phyloP scores from a whole-genome alignment of 2,113 vertebrate genomes.

The Gambusia holbrooki region DNA sequence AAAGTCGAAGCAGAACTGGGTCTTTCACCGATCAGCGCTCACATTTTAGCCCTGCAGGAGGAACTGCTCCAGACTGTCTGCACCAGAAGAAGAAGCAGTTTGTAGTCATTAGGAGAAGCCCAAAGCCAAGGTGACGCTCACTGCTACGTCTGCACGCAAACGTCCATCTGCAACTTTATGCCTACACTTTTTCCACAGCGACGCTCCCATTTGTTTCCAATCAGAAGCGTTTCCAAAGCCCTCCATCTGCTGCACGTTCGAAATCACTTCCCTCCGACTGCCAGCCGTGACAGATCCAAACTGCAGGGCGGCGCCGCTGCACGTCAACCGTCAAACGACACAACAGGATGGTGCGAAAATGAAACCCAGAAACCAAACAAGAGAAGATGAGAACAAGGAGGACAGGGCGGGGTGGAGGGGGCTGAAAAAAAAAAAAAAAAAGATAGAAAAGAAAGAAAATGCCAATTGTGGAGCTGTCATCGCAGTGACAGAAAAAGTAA shows the following conservation, averaged over 20 bases:
- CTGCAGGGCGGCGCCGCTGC: constrained; percentile 26
- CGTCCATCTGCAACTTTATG: not conserved
- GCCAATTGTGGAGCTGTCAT: constrained; percentile 60
- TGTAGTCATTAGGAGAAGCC: not conserved
- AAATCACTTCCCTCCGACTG: constrained; percentile 33
- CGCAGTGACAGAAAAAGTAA: constrained; percentile 50
- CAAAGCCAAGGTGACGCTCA: too few relatives aligned
- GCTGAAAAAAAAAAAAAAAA: constrained; percentile 1
- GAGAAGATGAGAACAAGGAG: constrained; percentile 29
- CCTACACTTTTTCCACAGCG: constrained; percentile 4
- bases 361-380: constrained; percentile 53
- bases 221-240: constrained; percentile 28
- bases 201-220: constrained; percentile 16
- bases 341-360: constrained; percentile 42
- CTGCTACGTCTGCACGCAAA: not conserved
- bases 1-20: not conserved
- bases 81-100: not conserved
- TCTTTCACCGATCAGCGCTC: too few relatives aligned
- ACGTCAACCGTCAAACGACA: constrained; percentile 47
- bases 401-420: constrained; percentile 8
- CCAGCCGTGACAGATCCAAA: constrained; percentile 46
- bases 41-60: not conserved
- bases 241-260: constrained; percentile 3
- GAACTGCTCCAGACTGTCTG: not conserved
- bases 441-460: constrained; percentile 16